Conservation (phyloP, 2,797 vertebrate species). For the Dryobates pubescens region DNA sequence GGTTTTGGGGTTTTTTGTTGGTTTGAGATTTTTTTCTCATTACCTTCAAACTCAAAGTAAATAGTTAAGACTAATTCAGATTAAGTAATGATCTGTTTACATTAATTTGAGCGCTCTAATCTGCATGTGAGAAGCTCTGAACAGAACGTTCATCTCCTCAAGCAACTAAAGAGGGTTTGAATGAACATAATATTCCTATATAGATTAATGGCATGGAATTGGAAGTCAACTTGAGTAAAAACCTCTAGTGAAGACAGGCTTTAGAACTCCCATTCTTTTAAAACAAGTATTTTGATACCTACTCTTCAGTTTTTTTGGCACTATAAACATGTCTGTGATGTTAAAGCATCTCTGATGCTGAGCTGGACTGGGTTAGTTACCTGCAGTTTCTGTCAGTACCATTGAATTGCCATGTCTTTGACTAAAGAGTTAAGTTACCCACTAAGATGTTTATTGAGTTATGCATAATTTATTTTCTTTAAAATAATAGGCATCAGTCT, state of each 20-base stretch:
- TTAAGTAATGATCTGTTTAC: neutral
- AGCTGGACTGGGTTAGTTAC: neutral
- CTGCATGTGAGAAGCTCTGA: neutral
- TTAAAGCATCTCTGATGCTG: neutral
- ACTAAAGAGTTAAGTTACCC: neutral
- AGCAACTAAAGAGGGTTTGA: neutral
- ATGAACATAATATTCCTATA: fast-evolving
- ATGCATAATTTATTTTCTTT: neutral
- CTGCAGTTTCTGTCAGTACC: neutral
- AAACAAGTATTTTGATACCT: neutral
- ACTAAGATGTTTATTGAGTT: neutral
- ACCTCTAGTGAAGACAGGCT: neutral
- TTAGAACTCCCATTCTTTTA: neutral
- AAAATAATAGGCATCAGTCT: neutral
- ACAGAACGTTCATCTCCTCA: neutral
- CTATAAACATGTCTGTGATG: neutral
- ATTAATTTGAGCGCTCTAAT: neutral
- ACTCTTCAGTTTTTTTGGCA: neutral
- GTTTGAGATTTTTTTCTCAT: neutral
- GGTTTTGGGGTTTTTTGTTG: neutral
- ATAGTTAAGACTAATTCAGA: neutral
- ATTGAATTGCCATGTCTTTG: neutral
- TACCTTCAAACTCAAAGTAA: neutral
- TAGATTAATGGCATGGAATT: neutral
- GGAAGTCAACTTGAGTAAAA: neutral